Evolutionary conservation across 2,888 invertebrate species (phyloP), one percentile per base, ranked within the genome.

Genomic region (Anticlea derivata): DNA sequence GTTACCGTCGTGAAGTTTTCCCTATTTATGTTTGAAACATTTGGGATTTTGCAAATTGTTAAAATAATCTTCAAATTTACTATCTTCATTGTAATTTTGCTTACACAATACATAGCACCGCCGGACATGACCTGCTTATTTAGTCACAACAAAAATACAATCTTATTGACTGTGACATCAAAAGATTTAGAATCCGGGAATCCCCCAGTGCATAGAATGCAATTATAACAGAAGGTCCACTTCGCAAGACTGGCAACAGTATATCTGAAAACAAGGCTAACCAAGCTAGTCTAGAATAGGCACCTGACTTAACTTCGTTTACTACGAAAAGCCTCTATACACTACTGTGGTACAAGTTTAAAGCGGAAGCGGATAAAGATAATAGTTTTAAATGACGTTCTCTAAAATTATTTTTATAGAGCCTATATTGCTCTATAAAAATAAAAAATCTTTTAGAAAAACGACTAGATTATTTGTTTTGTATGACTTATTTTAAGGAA

Each of bases 271-370:
- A 75, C 76, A 71, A 72, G 73, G 64, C 73, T 73, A 76, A 71
- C 74, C 75, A 72, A 68, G 75, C 73, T 61, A 64, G 68, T 68
- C 67, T 65, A 63, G 76, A 75, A 80, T 82, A 81, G 83, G 78
- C 83, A 80, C 82, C 80, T 81, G 78, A 68, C 73, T 74, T 82
- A 80, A 83, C 80, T 82, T 80, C 76, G 78, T 83, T 83, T 72
- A 75, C 76, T 63, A 66, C 68, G 53, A 50, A 74, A 71, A 74
- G 77, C 74, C 75, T 75, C 68, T 73, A 63, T 73, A 66, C n/a
- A n/a, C n/a, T 68, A 63, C 68, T 51, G 46, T 48, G 60, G 55
- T 7, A 1, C 23, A 66, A 66, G 51, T 10, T 10, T 56, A 22
- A 41, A 58, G 60, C 55, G 44, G 1, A n/a, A 24, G 26, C 31